These are phyloP conservation scores for Ailurus styani DNA, from an alignment of 2,113 vertebrate genomes.

Conservation along the genomic window DNA sequence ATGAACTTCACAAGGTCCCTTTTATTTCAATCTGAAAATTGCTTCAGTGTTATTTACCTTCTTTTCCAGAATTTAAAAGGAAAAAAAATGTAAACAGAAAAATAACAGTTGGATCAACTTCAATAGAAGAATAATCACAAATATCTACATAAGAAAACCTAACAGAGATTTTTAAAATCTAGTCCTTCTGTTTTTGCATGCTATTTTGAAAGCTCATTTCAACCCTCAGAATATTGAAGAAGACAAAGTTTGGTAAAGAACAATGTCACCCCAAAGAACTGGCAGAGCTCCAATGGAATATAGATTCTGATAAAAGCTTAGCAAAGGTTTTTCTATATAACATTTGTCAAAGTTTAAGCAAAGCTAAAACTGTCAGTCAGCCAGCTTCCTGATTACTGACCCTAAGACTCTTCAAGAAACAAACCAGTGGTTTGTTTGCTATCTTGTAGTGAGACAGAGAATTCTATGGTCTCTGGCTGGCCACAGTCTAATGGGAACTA, in stretches of 20 bases:
- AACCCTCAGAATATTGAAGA: background rate
- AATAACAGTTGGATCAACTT: background rate
- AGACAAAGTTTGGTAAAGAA: constrained; percentile 8
- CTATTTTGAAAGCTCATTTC: background rate
- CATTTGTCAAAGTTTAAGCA: background rate
- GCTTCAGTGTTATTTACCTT: background rate
- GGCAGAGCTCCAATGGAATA: background rate
- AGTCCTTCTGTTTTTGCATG: background rate
- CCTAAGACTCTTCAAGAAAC: background rate
- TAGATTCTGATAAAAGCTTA: constrained; percentile 8
- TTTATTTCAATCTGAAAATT: background rate
- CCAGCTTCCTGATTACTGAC: background rate
- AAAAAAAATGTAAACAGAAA: background rate
- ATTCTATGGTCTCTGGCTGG: background rate
- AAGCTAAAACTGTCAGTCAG: background rate
- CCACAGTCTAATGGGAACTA: background rate
- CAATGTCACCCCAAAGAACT: background rate
- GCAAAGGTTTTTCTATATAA: background rate
- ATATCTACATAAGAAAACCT: background rate
- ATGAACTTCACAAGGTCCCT: background rate
- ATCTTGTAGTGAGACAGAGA: background rate
- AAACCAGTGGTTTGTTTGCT: background rate
- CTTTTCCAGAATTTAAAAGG: background rate
- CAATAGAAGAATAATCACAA: background rate
- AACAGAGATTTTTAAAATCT: background rate